Percentiles rank a stretch among this genome's conserved stretches.
Evolutionary conservation across 2,797 vertebrate genomes (phyloP).

Genomic region (Macroramphosus scolopax): DNA sequence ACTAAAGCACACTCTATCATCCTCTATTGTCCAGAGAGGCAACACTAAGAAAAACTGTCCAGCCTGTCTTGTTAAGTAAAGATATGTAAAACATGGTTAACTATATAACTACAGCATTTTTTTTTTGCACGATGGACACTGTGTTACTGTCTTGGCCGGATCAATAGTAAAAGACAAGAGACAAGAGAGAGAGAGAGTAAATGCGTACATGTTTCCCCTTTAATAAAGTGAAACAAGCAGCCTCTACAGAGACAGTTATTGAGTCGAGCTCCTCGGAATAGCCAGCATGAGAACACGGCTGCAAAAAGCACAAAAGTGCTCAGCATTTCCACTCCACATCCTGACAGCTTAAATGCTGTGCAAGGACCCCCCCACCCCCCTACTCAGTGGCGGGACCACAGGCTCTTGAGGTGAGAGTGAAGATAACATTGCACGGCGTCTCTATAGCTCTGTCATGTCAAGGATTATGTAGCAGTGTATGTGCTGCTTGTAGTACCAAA

Average conservation of each 20-base stretch:
- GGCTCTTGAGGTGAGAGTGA: constrained; percentile 76
- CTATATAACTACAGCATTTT: constrained; percentile 3
- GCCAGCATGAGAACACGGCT: constrained; percentile 30
- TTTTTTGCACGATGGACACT: constrained; percentile 13
- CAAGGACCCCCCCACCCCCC: too few species aligned
- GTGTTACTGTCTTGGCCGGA: constrained; percentile 16
- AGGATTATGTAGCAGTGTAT: constrained; percentile 75
- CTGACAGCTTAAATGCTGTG: constrained; percentile 79
- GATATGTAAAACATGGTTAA: constrained; percentile 35
- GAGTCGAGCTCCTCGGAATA: constrained; percentile 31
- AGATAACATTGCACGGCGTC: constrained; percentile 82
- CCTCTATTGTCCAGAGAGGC: constrained; percentile 70
- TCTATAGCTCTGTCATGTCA: constrained; percentile 79
- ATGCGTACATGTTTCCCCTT: constrained; percentile 5
- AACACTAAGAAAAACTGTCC: constrained; percentile 24
- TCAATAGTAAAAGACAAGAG: constrained; percentile 19
- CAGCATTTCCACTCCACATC: constrained; percentile 58
- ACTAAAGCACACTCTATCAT: constrained; percentile 72
- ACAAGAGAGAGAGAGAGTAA: neutral
- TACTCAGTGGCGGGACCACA: constrained; percentile 70
- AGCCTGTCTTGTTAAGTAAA: constrained; percentile 39
- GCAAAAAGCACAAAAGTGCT: constrained; percentile 46
- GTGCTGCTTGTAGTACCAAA: constrained; percentile 72
- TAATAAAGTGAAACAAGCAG: constrained; percentile 35
- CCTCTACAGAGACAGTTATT: constrained; percentile 12